A percentile compares a stretch with the other conserved stretches of the same genome.
Conservation (phyloP, 1,140 invertebrate species). For the Conopomorpha cramerella region DNA sequence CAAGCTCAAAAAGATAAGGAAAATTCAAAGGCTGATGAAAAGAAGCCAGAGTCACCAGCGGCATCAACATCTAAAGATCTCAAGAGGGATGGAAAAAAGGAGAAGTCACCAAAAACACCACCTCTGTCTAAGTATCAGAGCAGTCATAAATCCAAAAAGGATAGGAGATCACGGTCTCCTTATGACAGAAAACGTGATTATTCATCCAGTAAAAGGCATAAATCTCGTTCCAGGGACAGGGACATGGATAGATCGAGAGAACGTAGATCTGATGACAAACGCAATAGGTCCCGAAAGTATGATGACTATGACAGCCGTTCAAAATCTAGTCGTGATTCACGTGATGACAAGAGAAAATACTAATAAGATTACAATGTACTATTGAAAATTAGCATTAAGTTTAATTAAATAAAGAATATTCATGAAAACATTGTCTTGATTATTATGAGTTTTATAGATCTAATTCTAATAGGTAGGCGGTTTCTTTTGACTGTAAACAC, state of each 20-base stretch:
- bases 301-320: conserved; percentile 53
- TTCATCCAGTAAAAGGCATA: conserved; percentile 46
- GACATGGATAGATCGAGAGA: conserved; percentile 42
- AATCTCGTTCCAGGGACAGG: conserved; percentile 41
- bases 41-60: conserved; percentile 35
- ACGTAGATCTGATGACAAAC: conserved; percentile 35
- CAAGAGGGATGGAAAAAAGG: conserved; percentile 39
- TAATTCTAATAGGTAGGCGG: too few species aligned
- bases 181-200: conserved; percentile 54
- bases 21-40: conserved; percentile 31
- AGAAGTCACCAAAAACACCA: conserved; percentile 49
- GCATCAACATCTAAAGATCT: conserved; percentile 42
- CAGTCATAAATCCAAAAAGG: conserved; percentile 48
- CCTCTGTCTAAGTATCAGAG: conserved; percentile 49
- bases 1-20: conserved; percentile 39
- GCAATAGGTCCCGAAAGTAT: conserved; percentile 45
- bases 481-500: too few species aligned
- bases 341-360: conserved; percentile 57
- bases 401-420: too few species aligned
- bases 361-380: too few species aligned
- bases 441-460: too few species aligned
- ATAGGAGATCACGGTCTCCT: conserved; percentile 48
- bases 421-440: too few species aligned
- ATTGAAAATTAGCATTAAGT: not conserved
- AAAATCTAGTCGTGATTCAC: conserved; percentile 38